Base-by-base conservation (phyloP, 2,888 invertebrate genomes). In the Baronia brevicornis region DNA sequence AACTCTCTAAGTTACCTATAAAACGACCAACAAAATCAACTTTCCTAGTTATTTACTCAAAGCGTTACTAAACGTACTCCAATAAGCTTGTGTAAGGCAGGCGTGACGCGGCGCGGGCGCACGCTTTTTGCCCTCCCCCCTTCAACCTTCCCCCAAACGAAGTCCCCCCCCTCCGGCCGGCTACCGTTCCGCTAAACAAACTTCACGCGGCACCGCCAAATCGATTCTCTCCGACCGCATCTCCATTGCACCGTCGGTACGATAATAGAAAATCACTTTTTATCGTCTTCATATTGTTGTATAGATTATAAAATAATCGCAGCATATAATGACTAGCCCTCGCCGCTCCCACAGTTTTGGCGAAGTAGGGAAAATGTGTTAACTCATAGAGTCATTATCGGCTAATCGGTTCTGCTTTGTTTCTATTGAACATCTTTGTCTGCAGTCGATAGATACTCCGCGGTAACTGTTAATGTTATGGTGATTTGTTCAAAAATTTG, bases 171-270 rank as follows among this genome's bases (percentile, higher is more conserved):
- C 18, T 33, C 36, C 29, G 41, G 45, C 46, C 46, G 45, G 65
- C 72, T 66, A 64, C 63, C 68, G 77, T 75, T 75, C 71, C 71
- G 62, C 74, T 80, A 79, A 80, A 78, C 82, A 80, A 82, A 82
- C 79, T 73, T 79, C 78, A 80, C 77, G 79, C 73, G 61, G 63
- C 61, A 64, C 60, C 58, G 57, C 61, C 48, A 68, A 82, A 84
- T 82, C 77, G 74, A 82, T 82, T 80, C 61, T 60, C 55, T 49
- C 53, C 70, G 66, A 70, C 75, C 73, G 67, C 68, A 72, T 75
- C 79, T 70, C 66, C 58, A 58, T 61, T 58, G 54, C 59, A 58
- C 52, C 65, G 59, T 48, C 62, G 55, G 54, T 52, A 62, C 67
- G 68, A 74, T 80, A 75, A 77, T 70, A 68, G 69, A 60, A 67